A percentile compares a stretch with the other conserved stretches of the same genome.
Conservation (phyloP, 2,797 vertebrate genomes). For the Dermochelys coriacea region DNA sequence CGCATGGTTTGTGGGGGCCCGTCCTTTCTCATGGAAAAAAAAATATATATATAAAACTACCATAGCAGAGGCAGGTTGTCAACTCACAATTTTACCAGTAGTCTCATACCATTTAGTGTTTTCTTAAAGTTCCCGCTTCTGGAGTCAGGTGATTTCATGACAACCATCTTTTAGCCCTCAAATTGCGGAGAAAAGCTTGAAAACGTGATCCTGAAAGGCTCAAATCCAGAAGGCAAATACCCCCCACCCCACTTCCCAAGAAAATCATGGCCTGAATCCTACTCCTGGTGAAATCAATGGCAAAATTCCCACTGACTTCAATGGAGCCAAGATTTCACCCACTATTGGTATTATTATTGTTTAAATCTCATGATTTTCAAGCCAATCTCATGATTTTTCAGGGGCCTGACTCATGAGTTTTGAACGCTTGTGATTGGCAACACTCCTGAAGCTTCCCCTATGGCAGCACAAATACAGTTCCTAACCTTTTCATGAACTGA, state of each 20-base stretch:
- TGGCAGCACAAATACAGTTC: neutral
- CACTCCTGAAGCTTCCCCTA: neutral
- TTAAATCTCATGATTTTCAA: neutral
- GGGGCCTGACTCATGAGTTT: neutral
- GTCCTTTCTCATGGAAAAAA: neutral
- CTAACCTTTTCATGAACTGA: neutral
- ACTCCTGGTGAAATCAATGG: neutral
- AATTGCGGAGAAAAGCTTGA: neutral
- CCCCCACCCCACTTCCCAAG: accelerated
- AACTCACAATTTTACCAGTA: constrained; percentile 32
- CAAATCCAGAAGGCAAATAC: neutral
- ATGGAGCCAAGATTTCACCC: neutral
- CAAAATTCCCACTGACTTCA: neutral
- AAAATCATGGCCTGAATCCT: neutral
- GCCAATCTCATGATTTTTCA: neutral
- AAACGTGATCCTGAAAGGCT: neutral
- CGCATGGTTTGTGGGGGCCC: neutral
- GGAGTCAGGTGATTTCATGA: neutral
- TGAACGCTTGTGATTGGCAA: neutral
- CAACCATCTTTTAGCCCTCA: neutral
- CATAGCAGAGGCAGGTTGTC: neutral
- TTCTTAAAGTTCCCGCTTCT: constrained; percentile 2
- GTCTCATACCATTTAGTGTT: neutral
- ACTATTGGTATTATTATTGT: neutral
- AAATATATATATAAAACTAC: neutral